Evolutionary conservation across 23 tunicate species (phyloP), one percentile per base, ranked within the genome.

Genomic region (Diplosoma virens): DNA sequence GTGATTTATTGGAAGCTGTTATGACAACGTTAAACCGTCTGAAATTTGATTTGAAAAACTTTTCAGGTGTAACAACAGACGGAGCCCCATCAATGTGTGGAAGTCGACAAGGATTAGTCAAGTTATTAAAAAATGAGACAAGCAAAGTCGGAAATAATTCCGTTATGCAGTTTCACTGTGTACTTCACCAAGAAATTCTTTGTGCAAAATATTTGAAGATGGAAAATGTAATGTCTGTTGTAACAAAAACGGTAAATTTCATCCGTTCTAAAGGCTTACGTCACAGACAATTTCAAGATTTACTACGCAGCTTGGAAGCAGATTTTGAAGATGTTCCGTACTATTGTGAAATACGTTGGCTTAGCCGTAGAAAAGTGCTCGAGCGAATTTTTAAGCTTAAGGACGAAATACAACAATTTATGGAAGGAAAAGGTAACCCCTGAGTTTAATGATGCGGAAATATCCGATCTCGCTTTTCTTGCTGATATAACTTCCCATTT

Each of bases 241-340:
- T 78, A 25, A 60, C 72, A 26, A 75, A 75, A 75, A 53, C 66
- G 66, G 66, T 75, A 25, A 75, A 71, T 58, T 81, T 72, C 71
- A 81, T 81, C 54, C 71, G 78, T 71, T 71, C 71, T 76, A 80
- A 69, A 80, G 85, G 66, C 7, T 58, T 81, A 80, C 71, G 79
- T 54, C 71, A 71, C 86, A 71, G 76, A 28, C 70, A 71, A 58
- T 81, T 81, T 81, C 79, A 81, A 81, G 79, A 81, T 22, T 58
- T 81, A 71, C 72, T 81, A 58, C 71, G 58, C 41, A 58, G 79
- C 71, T 3, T 81, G 71, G 79, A 73, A 76, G 71, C 79, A 31
- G 79, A 81, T 32, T 81, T 71, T 80, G 71, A 81, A 25, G 86
- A 72, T 80, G 30, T 72, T 71, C 79, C 47, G 32, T 75, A 75